phyloP scores from a whole-genome alignment of 2,888 invertebrate species.

The Hydrotaea cyrtoneurina region DNA sequence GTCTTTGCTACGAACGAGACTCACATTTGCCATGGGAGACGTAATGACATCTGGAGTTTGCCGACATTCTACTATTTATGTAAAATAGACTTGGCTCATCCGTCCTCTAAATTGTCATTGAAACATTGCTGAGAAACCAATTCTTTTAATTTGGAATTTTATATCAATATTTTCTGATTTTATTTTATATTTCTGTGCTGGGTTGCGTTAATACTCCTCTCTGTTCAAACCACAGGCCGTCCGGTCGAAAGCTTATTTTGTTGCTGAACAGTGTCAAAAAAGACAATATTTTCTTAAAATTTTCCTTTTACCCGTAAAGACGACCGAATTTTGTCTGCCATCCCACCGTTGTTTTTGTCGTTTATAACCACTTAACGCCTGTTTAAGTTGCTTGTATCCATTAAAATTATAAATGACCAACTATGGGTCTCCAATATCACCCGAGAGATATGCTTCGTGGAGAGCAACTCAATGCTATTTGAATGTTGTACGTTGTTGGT shows the following conservation, averaged over 20 bases:
- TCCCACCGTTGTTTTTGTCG: constrained; percentile 66
- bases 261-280: constrained; percentile 46
- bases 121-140: too few species aligned
- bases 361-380: constrained; percentile 77
- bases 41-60: too few species aligned
- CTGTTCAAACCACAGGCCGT: constrained; percentile 51
- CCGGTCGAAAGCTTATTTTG: neutral
- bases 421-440: constrained; percentile 63
- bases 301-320: neutral
- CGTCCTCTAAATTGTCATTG: too few species aligned
- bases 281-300: neutral
- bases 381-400: constrained; percentile 73
- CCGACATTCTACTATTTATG: too few species aligned
- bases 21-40: too few species aligned
- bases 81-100: too few species aligned
- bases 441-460: constrained; percentile 52
- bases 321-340: constrained; percentile 37
- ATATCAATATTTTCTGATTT: neutral
- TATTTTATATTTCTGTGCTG: neutral
- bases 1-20: too few species aligned
- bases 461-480: constrained; percentile 15
- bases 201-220: neutral
- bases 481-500: neutral
- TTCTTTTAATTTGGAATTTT: too few species aligned
- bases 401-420: constrained; percentile 67